Evolutionary conservation across 2,113 vertebrate species (phyloP).

Genomic region (Pan paniscus): DNA sequence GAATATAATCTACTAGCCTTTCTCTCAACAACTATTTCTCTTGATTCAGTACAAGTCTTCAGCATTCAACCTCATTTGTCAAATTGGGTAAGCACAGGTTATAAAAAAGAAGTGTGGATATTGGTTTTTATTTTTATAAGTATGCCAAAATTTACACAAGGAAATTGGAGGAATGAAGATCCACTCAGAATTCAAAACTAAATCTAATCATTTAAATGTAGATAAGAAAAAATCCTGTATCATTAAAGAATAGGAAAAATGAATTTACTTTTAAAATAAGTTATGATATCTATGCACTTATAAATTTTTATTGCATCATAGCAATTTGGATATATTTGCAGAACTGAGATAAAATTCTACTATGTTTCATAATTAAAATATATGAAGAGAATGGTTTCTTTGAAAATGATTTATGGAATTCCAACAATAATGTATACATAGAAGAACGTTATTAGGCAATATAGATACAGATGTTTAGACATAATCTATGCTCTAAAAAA

Average conservation of each 20-base stretch:
- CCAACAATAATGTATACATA: not conserved
- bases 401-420: not conserved
- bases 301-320: not conserved
- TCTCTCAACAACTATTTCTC: not conserved
- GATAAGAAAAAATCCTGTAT: not conserved
- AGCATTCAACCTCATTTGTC: constrained; percentile 43
- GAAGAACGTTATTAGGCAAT: not conserved
- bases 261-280: not conserved
- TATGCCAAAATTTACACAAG: not conserved
- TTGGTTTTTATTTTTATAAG: not conserved
- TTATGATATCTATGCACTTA: not conserved
- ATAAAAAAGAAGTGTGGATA: constrained; percentile 21
- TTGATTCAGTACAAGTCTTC: not conserved
- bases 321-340: not conserved
- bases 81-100: constrained; percentile 65
- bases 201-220: not conserved
- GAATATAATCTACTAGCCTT: constrained; percentile 47
- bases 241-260: not conserved
- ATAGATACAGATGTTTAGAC: not conserved
- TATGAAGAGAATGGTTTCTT: not conserved
- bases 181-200: not conserved
- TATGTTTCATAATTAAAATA: not conserved
- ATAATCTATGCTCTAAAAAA: not conserved
- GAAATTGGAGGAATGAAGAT: not conserved
- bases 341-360: not conserved